A percentile compares a stretch with the other conserved stretches of the same genome.
These are phyloP conservation scores for Drosophila biarmipes DNA, from an alignment of 1,140 invertebrate species.

Conservation along the genomic window DNA sequence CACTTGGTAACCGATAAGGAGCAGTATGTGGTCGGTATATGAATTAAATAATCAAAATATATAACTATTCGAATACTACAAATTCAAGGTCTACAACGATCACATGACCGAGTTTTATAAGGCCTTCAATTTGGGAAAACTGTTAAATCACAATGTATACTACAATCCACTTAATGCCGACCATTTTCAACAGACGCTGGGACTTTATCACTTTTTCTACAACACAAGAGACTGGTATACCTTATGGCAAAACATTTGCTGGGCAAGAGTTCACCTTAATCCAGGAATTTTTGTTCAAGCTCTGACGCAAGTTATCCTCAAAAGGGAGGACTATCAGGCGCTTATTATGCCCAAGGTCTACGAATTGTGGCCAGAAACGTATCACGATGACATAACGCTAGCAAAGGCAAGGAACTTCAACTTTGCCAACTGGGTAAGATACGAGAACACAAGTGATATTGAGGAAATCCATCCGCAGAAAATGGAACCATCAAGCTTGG, in stretches of 20 bases:
- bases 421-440: slow-evolving; percentile 42
- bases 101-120: slow-evolving; percentile 38
- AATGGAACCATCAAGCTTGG: slow-evolving; percentile 13
- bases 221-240: slow-evolving; percentile 87
- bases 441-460: neutral
- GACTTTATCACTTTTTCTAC: slow-evolving; percentile 88
- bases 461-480: slow-evolving; percentile 17
- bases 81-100: slow-evolving; percentile 38
- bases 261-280: slow-evolving; percentile 88
- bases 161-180: slow-evolving; percentile 86
- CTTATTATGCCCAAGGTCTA: slow-evolving; percentile 88
- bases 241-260: slow-evolving; percentile 87
- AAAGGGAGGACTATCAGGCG: slow-evolving; percentile 87
- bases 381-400: slow-evolving; percentile 87
- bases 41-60: neutral
- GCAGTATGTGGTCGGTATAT: slow-evolving; percentile 48
- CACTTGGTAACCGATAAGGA: slow-evolving; percentile 44
- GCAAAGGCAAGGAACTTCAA: slow-evolving; percentile 84
- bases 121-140: neutral
- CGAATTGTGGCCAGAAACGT: slow-evolving; percentile 89
- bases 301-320: slow-evolving; percentile 86
- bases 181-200: slow-evolving; percentile 86
- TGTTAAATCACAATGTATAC: slow-evolving; percentile 85
- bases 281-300: slow-evolving; percentile 88
- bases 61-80: neutral